A percentile compares a stretch with the other conserved stretches of the same genome.
phyloP scores from a whole-genome alignment of 2,113 vertebrate species.

The Apteryx owenii region DNA sequence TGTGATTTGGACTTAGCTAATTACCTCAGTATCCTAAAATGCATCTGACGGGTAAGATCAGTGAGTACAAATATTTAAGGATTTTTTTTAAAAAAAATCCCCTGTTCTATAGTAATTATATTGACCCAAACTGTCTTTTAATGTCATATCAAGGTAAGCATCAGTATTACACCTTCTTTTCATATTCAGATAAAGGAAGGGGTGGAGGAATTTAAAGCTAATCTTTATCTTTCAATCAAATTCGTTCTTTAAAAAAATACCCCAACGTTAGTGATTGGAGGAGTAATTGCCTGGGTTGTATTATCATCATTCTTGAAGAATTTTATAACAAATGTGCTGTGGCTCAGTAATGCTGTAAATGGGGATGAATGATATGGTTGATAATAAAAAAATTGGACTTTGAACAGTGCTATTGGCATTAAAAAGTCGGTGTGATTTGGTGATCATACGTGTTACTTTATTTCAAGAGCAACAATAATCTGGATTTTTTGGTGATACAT shows the following conservation, averaged over 20 bases:
- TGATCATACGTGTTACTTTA: neutral
- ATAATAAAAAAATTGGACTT: neutral
- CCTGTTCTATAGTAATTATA: slow-evolving; percentile 1
- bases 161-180: slow-evolving; percentile 34
- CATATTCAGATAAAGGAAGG: slow-evolving; percentile 29
- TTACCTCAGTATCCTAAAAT: neutral
- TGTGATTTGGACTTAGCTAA: neutral
- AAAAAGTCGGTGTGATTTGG: neutral
- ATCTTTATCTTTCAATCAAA: slow-evolving; percentile 53
- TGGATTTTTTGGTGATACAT: neutral
- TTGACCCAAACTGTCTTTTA: slow-evolving; percentile 54
- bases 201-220: slow-evolving; percentile 37
- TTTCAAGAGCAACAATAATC: neutral
- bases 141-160: slow-evolving; percentile 39
- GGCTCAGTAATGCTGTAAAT: neutral
- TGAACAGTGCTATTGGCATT: neutral
- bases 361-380: neutral
- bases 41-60: slow-evolving; percentile 35
- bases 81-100: neutral
- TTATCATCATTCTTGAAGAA: neutral
- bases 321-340: neutral
- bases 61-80: slow-evolving; percentile 42
- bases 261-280: neutral
- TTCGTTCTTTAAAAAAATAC: neutral
- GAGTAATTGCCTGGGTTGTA: neutral